Conservation (phyloP, 2,113 vertebrate genomes). For the Melanerpes formicivorus region DNA sequence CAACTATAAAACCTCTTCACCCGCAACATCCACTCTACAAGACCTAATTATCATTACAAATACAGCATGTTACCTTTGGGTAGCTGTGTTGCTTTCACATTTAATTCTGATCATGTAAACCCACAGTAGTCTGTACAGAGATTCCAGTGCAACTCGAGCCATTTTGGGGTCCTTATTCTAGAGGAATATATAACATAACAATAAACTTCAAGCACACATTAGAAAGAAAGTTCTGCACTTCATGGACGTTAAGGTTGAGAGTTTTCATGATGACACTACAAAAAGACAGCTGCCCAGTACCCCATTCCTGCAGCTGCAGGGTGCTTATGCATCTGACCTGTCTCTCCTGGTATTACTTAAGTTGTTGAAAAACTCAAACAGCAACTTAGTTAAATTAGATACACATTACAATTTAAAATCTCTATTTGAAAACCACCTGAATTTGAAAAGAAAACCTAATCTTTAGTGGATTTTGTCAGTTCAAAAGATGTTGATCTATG, state of each 20-base stretch:
- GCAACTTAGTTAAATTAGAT: background rate
- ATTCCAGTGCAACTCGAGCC: conserved; percentile 98
- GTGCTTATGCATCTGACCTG: background rate
- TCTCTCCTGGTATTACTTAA: background rate
- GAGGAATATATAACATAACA: conserved; percentile 23
- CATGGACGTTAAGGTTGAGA: background rate
- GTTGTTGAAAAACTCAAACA: background rate
- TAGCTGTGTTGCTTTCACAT: conserved; percentile 98
- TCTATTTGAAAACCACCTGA: background rate
- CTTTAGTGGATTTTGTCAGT: background rate
- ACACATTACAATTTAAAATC: background rate
- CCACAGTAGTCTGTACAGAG: conserved; percentile 96
- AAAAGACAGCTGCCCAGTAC: background rate
- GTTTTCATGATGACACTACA: background rate
- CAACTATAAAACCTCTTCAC: background rate
- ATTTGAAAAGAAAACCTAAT: background rate
- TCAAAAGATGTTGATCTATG: background rate
- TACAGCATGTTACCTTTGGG: conserved; percentile 87
- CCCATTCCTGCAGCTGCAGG: background rate
- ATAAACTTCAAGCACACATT: background rate
- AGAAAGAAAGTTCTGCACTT: background rate
- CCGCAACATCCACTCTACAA: background rate
- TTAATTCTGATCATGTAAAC: conserved; percentile 99
- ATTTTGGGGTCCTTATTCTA: conserved; percentile 99
- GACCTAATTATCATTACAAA: background rate